A percentile compares a stretch with the other conserved stretches of the same genome.
phyloP scores from a whole-genome alignment of 2,113 vertebrate species.

The Nannospalax galili region DNA sequence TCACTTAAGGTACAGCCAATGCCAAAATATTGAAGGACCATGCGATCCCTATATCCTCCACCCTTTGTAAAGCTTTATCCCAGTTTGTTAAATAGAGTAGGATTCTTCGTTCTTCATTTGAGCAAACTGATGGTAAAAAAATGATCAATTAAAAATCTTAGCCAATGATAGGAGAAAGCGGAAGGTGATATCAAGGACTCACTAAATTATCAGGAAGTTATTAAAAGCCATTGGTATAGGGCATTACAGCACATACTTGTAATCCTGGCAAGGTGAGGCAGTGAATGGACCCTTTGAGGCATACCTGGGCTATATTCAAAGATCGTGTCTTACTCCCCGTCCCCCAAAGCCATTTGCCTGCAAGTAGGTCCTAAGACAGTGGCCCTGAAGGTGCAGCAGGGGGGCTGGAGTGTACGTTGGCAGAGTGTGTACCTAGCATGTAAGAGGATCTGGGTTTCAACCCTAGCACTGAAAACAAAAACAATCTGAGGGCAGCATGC shows the following conservation, averaged over 20 bases:
- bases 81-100: background rate
- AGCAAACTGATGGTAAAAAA: background rate
- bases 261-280: background rate
- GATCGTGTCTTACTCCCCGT: background rate
- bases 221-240: background rate
- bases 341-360: background rate
- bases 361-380: background rate
- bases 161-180: background rate
- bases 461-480: background rate
- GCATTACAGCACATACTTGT: background rate
- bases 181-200: background rate
- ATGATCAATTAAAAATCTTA: background rate
- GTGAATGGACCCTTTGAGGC: background rate
- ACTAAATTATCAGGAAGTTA: background rate
- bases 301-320: background rate
- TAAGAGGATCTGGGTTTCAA: background rate
- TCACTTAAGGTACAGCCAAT: background rate
- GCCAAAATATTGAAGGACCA: background rate
- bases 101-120: background rate
- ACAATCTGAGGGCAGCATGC: background rate
- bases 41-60: background rate
- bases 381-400: background rate
- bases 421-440: accelerated
- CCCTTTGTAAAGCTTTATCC: background rate
- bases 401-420: too few species aligned